Conservation (phyloP, 1,140 invertebrate species). For the Protaetia brevitarsis region DNA sequence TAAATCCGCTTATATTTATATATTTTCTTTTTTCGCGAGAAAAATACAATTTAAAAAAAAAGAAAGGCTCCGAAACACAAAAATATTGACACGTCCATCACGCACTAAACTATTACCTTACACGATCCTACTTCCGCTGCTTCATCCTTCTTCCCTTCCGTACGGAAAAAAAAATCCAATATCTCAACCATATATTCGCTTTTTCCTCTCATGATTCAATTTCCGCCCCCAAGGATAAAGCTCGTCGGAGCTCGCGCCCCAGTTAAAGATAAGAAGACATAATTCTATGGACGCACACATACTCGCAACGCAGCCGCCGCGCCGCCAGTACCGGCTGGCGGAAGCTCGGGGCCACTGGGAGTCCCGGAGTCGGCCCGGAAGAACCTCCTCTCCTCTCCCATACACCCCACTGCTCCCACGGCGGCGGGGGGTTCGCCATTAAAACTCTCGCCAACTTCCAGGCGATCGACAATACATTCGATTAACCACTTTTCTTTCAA, state of each 20-base stretch:
- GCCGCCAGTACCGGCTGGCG: not conserved
- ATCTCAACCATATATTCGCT: not conserved
- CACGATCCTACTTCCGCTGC: no score
- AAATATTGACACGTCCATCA: no score
- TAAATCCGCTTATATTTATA: no score
- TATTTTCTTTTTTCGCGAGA: no score
- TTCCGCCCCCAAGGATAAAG: not conserved
- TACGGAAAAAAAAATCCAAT: not conserved
- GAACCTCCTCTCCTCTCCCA: not conserved
- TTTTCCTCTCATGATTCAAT: not conserved
- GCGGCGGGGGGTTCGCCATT: not conserved
- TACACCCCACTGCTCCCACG: not conserved
- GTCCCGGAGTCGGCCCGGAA: not conserved
- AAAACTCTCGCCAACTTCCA: not conserved
- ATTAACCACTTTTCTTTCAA: not conserved
- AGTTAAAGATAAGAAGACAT: conserved; percentile 13
- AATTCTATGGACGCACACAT: not conserved
- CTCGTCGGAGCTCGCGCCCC: not conserved
- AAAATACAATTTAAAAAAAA: no score
- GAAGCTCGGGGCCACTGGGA: not conserved
- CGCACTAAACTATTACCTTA: no score
- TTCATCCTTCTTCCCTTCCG: no score
- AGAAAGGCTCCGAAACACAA: no score
- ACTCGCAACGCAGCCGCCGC: not conserved
- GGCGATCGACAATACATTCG: not conserved